phyloP scores from a whole-genome alignment of 2,797 vertebrate species.

The Halcyon badia region DNA sequence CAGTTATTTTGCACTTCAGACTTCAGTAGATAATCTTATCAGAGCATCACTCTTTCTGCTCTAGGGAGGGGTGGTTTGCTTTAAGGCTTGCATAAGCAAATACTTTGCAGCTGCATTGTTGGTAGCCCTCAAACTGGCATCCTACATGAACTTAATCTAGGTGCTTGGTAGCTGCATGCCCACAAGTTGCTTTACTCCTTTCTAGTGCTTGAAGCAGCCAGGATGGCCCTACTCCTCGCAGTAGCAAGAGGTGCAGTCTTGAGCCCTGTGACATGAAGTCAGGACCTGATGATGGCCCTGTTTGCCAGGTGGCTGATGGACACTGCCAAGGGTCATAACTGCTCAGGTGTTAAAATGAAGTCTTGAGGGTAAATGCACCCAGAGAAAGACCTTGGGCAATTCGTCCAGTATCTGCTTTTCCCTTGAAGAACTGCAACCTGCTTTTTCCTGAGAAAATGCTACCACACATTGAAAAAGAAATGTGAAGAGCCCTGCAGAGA shows the following conservation, averaged over 20 bases:
- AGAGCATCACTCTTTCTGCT: not conserved
- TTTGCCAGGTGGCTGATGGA: not conserved
- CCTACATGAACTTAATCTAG: not conserved
- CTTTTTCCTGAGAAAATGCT: not conserved
- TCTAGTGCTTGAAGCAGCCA: not conserved
- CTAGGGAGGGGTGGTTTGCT: not conserved
- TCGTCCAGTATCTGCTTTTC: not conserved
- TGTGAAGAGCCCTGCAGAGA: not conserved
- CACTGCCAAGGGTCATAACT: not conserved
- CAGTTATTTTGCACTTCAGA: not conserved
- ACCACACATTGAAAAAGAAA: not conserved
- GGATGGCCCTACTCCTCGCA: not conserved
- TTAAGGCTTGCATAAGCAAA: not conserved
- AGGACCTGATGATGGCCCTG: not conserved
- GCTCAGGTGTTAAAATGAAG: not conserved
- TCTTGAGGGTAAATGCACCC: not conserved
- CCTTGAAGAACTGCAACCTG: not conserved
- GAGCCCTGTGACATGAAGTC: not conserved
- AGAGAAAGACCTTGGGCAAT: not conserved
- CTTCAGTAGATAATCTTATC: not conserved
- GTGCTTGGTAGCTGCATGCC: not conserved
- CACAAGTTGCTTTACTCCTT: not conserved
- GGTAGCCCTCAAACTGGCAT: not conserved
- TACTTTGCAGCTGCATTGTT: not conserved
- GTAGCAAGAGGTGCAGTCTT: not conserved